These are phyloP conservation scores for Rhodinocichla rosea DNA, from an alignment of 2,113 vertebrate genomes.

Conservation along the genomic window DNA sequence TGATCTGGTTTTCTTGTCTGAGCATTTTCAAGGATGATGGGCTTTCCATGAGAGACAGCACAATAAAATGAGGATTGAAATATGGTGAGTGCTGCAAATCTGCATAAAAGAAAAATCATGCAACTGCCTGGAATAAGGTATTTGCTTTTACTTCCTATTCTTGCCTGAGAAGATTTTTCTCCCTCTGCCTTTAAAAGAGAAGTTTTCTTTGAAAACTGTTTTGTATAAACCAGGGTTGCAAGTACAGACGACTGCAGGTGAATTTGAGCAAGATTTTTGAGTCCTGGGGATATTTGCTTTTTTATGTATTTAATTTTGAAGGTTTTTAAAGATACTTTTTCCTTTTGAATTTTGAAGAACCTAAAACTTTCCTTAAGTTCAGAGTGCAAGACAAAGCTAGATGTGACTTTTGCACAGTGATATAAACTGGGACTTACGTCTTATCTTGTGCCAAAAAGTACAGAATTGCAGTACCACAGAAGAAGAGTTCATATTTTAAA, in stretches of 20 bases:
- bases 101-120: neutral
- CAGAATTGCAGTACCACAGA: neutral
- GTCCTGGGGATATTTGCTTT: neutral
- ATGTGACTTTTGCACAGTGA: neutral
- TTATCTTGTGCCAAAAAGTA: neutral
- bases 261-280: neutral
- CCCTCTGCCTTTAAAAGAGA: neutral
- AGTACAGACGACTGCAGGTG: neutral
- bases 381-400: neutral
- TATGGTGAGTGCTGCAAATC: neutral
- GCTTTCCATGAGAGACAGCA: neutral
- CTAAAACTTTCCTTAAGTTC: neutral
- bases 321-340: neutral
- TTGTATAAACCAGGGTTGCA: neutral
- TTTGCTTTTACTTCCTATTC: neutral
- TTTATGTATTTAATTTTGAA: neutral
- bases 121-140: neutral
- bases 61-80: constrained; percentile 3
- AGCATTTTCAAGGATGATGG: neutral
- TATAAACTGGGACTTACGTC: neutral
- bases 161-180: neutral
- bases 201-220: neutral
- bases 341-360: neutral
- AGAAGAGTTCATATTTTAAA: neutral
- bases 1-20: neutral